Evolutionary conservation across 2,113 vertebrate genomes (phyloP).

Genomic region (Tringa solitaria): DNA sequence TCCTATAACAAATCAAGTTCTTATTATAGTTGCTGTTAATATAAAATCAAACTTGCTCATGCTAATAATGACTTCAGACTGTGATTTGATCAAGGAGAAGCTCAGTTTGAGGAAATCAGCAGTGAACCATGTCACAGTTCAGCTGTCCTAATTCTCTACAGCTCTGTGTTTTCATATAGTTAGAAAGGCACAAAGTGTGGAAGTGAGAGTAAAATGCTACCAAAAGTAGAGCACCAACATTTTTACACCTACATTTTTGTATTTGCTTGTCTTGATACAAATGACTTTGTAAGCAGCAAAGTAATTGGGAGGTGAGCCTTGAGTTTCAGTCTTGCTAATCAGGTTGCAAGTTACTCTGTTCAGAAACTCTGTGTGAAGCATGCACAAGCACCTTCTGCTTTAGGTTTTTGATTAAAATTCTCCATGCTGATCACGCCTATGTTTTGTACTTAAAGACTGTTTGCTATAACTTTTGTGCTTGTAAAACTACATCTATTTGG

Average conservation of each 20-base stretch:
- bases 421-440: not conserved
- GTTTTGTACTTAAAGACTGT: not conserved
- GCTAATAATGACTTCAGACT: not conserved
- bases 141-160: not conserved
- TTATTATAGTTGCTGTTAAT: not conserved
- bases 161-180: not conserved
- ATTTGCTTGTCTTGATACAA: not conserved
- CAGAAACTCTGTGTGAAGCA: accelerated
- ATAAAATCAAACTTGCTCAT: not conserved
- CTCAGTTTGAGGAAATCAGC: not conserved
- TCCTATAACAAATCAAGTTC: not conserved
- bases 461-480: not conserved
- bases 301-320: not conserved
- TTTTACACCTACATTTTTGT: not conserved
- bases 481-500: not conserved
- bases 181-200: not conserved
- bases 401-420: not conserved
- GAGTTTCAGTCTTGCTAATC: constrained; percentile 15
- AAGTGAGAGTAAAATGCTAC: not conserved
- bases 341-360: not conserved
- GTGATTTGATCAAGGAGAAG: not conserved
- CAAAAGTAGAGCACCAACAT: not conserved
- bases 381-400: not conserved
- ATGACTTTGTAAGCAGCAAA: not conserved
- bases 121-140: not conserved